These are phyloP conservation scores for Mastigias papua DNA, from an alignment of 30 jellyfish, hydroid and myxozoan species.

Conservation along the genomic window DNA sequence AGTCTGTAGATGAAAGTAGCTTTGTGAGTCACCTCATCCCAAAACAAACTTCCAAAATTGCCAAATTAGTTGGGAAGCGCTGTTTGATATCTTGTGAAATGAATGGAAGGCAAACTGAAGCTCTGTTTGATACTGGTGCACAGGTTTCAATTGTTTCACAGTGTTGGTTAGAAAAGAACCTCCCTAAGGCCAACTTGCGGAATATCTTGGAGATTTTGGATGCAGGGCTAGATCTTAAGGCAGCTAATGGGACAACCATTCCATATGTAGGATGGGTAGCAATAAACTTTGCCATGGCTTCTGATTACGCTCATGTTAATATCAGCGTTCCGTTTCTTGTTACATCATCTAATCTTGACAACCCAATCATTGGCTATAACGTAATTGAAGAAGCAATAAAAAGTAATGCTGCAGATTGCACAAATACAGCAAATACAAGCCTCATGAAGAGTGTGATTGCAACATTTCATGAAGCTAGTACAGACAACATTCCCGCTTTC, in stretches of 20 bases:
- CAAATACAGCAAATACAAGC: background rate
- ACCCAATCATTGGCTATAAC: background rate
- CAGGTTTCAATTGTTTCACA: conserved; percentile 45
- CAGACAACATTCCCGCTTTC: conserved; percentile 28
- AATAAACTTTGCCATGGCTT: conserved; percentile 12
- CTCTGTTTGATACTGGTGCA: conserved; percentile 56
- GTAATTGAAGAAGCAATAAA: background rate
- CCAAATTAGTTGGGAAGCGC: conserved; percentile 39
- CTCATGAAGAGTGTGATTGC: conserved; percentile 1
- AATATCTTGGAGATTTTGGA: conserved; percentile 34
- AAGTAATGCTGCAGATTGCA: background rate
- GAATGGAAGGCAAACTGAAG: conserved; percentile 12
- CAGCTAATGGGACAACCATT: conserved; percentile 47
- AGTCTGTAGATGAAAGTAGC: background rate
- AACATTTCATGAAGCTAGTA: background rate
- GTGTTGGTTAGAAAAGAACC: conserved; percentile 16
- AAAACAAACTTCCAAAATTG: conserved; percentile 12
- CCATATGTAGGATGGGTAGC: conserved; percentile 42
- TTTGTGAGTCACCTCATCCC: conserved; percentile 45
- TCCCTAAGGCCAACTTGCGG: conserved; percentile 5
- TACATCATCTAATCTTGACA: background rate
- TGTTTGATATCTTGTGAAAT: conserved; percentile 5
- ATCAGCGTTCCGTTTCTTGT: background rate
- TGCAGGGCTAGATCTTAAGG: conserved; percentile 7
- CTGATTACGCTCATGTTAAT: background rate